These are phyloP conservation scores for Mizuhopecten yessoensis DNA, from an alignment of 1,140 invertebrate species.

Conservation along the genomic window DNA sequence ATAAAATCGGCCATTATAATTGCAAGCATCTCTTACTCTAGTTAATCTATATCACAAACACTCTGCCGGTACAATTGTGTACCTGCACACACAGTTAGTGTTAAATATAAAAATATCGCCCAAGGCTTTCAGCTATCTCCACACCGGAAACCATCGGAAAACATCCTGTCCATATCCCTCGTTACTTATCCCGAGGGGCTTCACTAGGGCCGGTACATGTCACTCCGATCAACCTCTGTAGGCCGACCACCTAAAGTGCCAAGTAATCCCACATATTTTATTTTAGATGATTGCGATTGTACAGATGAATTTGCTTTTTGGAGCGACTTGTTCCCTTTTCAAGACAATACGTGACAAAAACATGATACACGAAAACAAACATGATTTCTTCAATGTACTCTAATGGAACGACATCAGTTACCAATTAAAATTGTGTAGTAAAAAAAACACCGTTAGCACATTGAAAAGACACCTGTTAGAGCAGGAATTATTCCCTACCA, in stretches of 20 bases:
- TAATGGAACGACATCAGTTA: no score
- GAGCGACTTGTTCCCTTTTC: not conserved
- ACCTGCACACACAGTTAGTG: not conserved
- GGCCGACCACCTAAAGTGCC: not conserved
- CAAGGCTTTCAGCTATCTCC: not conserved
- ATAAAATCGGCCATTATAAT: constrained; percentile 8
- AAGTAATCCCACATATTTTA: not conserved
- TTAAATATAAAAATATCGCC: not conserved
- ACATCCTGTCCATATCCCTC: not conserved
- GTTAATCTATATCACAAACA: not conserved
- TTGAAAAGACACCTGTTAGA: no score
- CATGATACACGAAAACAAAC: no score
- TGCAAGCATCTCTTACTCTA: not conserved
- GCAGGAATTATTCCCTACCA: no score
- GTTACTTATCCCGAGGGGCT: not conserved
- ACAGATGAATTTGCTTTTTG: not conserved
- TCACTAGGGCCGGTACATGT: not conserved
- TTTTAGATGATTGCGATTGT: not conserved
- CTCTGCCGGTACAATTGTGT: not conserved
- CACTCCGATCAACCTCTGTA: not conserved
- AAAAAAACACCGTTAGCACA: no score
- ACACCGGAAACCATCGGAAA: not conserved
- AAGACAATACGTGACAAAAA: not conserved
- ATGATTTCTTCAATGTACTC: no score
- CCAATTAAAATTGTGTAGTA: no score